Conservation (phyloP, 1,140 invertebrate genomes). For the Hyles euphorbiae region DNA sequence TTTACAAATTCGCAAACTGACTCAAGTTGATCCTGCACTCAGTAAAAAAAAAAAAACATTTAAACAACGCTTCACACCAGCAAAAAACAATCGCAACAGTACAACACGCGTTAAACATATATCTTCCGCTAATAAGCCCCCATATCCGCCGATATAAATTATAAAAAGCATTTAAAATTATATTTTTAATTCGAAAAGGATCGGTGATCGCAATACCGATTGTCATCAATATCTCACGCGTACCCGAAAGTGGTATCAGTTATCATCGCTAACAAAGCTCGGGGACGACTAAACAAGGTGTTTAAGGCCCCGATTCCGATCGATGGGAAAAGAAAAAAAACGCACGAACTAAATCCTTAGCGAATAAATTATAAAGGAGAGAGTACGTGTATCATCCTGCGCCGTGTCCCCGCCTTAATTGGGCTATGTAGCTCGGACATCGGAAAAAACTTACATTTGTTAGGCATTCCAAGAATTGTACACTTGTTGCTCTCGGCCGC, state of each 20-base stretch:
- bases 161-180: not conserved
- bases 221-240: slow-evolving; percentile 20
- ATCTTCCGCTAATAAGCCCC: too few species aligned
- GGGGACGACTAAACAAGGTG: slow-evolving; percentile 61
- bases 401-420: slow-evolving; percentile 61
- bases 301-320: slow-evolving; percentile 67
- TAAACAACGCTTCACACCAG: too few species aligned
- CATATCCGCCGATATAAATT: too few species aligned
- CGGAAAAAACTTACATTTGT: slow-evolving; percentile 70
- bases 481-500: slow-evolving; percentile 53
- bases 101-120: too few species aligned
- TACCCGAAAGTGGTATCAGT: slow-evolving; percentile 18
- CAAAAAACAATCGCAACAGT: too few species aligned
- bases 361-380: slow-evolving; percentile 69
- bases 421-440: slow-evolving; percentile 59
- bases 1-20: too few species aligned
- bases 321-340: slow-evolving; percentile 43
- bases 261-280: slow-evolving; percentile 53
- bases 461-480: slow-evolving; percentile 71
- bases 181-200: not conserved
- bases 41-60: too few species aligned
- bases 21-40: too few species aligned
- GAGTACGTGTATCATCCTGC: slow-evolving; percentile 3
- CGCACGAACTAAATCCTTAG: slow-evolving; percentile 52
- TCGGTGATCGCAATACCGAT: not conserved